Percentiles rank a stretch among this genome's conserved stretches.
These are phyloP conservation scores for Aphis gossypii DNA, from an alignment of 1,140 invertebrate genomes.

Conservation along the genomic window DNA sequence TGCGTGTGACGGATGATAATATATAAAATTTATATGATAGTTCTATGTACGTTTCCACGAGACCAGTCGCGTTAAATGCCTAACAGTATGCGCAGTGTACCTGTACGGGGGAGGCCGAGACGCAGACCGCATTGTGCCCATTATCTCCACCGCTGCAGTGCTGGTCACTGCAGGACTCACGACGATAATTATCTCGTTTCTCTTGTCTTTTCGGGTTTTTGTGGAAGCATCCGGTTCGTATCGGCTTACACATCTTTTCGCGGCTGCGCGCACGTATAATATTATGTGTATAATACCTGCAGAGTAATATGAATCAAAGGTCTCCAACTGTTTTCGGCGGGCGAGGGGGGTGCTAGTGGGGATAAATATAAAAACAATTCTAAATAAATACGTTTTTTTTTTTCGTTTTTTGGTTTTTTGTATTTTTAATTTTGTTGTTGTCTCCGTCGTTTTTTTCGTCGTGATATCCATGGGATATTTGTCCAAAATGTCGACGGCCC, in stretches of 20 bases:
- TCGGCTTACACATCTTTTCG: constrained; percentile 55
- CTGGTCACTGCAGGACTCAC: constrained; percentile 40
- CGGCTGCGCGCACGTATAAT: background rate
- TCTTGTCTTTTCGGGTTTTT: constrained; percentile 52
- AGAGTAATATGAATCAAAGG: constrained; percentile 39
- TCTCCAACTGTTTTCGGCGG: constrained; percentile 40
- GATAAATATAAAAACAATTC: background rate
- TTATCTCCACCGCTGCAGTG: constrained; percentile 21
- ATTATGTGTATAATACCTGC: background rate
- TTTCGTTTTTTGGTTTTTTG: too few relatives aligned
- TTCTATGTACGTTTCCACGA: background rate
- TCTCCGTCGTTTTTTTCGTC: background rate
- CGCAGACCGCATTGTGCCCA: constrained; percentile 34
- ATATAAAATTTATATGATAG: background rate
- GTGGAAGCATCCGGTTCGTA: constrained; percentile 54
- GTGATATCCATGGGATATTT: constrained; percentile 37
- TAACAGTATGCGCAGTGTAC: background rate
- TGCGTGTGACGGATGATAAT: background rate
- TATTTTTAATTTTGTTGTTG: background rate
- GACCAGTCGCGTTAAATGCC: constrained; percentile 32
- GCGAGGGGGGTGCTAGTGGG: background rate
- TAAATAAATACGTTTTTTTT: background rate
- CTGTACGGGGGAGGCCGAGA: background rate
- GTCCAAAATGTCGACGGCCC: background rate
- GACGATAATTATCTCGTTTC: constrained; percentile 58